phyloP scores from a whole-genome alignment of 2,888 invertebrate genomes.

The Spisula subtruncata region DNA sequence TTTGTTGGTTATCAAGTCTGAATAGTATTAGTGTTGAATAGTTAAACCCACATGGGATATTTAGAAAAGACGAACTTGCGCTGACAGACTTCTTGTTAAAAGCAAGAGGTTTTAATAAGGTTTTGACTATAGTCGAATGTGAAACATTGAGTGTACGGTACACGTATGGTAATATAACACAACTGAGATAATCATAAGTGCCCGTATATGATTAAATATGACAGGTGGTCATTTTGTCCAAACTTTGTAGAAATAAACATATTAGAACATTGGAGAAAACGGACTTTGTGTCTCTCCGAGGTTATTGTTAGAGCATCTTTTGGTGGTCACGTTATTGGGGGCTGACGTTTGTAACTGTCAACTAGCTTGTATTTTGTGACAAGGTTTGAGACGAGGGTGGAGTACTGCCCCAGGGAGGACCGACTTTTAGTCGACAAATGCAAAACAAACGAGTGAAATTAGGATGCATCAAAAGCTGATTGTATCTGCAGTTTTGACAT shows the following conservation, averaged over 20 bases:
- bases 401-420: neutral
- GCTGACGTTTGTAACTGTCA: neutral
- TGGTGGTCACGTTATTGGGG: neutral
- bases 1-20: no score
- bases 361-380: neutral
- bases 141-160: no score
- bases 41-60: no score
- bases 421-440: slow-evolving; percentile 3
- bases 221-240: slow-evolving; percentile 11
- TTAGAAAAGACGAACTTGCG: no score
- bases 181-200: neutral
- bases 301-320: neutral
- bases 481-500: no score
- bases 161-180: neutral
- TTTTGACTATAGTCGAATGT: no score
- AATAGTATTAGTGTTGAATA: no score
- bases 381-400: neutral
- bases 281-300: neutral
- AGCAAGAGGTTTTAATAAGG: no score
- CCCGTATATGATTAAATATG: slow-evolving; percentile 29
- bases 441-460: neutral
- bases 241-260: neutral
- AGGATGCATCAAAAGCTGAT: neutral
- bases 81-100: no score
- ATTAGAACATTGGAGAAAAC: neutral